These are phyloP conservation scores for Drosophila eohydei DNA, from an alignment of 2,888 invertebrate species.

Conservation along the genomic window DNA sequence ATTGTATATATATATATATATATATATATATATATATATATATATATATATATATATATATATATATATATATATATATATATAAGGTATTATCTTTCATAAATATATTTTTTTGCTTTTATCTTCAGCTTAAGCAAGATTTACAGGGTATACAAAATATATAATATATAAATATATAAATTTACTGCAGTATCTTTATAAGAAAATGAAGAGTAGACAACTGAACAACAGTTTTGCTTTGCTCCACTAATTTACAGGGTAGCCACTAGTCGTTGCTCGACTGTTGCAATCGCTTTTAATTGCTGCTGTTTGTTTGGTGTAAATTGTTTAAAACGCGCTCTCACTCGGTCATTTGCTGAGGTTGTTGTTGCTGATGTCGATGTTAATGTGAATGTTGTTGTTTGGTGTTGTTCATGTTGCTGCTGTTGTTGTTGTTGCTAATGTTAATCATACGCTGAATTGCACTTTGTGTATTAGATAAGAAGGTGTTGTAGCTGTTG, in stretches of 20 bases:
- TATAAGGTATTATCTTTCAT: too few species aligned
- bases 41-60: too few species aligned
- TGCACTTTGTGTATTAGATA: constrained; percentile 78
- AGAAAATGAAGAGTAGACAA: too few species aligned
- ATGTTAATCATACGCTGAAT: constrained; percentile 78
- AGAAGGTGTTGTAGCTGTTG: constrained; percentile 47
- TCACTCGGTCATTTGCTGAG: constrained; percentile 50
- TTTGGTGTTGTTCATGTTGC: constrained; percentile 2
- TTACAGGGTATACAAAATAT: too few species aligned
- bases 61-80: too few species aligned
- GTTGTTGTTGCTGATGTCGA: constrained; percentile 26
- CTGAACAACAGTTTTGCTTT: background rate
- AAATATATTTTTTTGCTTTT: too few species aligned
- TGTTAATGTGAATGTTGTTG: constrained; percentile 54
- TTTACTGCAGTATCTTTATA: too few species aligned
- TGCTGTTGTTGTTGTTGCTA: constrained; percentile 43
- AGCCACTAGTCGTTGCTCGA: background rate
- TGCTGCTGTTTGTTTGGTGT: constrained; percentile 54
- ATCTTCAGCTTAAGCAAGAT: too few species aligned
- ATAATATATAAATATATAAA: too few species aligned
- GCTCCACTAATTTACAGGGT: constrained; percentile 21
- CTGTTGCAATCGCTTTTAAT: constrained; percentile 28
- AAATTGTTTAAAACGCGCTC: constrained; percentile 68
- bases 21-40: too few species aligned
- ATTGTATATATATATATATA: too few species aligned